These are phyloP conservation scores for Hoplostethus atlanticus DNA, from an alignment of 2,797 vertebrate species.

Conservation along the genomic window DNA sequence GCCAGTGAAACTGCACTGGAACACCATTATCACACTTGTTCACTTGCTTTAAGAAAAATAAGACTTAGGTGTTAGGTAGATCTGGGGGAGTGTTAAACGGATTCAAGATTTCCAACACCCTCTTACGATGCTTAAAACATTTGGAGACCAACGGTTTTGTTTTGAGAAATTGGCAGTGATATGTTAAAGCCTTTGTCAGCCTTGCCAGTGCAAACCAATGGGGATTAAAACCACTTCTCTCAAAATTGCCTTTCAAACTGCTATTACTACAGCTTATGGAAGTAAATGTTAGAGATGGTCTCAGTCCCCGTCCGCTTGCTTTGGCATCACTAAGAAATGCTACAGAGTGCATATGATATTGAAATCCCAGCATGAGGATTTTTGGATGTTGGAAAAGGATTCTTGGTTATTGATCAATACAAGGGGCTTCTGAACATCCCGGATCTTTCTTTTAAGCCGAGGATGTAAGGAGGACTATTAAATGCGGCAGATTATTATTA, in stretches of 20 bases:
- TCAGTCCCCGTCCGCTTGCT: constrained; percentile 16
- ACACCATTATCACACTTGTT: not conserved
- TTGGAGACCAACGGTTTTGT: constrained; percentile 7
- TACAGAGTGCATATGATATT: not conserved
- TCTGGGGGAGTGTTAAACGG: not conserved
- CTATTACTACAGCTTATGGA: constrained; percentile 22
- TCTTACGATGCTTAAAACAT: not conserved
- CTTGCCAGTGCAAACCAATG: constrained; percentile 13
- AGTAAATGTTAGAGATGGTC: constrained; percentile 22
- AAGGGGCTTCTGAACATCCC: not conserved
- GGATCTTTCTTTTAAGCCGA: not conserved
- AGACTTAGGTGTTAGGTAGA: not conserved
- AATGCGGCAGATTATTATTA: not conserved
- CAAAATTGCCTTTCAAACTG: constrained; percentile 3
- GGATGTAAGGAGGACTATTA: not conserved
- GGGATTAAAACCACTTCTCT: constrained; percentile 31
- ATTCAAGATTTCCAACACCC: not conserved
- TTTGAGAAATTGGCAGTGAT: constrained; percentile 23
- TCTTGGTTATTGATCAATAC: not conserved
- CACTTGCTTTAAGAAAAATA: not conserved
- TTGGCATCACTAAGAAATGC: not conserved
- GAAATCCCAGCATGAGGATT: constrained; percentile 2
- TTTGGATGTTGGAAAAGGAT: not conserved
- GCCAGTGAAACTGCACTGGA: not conserved
- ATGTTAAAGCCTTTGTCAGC: constrained; percentile 8